Conservation (phyloP, 2,113 vertebrate species). For the Alligator mississippiensis region DNA sequence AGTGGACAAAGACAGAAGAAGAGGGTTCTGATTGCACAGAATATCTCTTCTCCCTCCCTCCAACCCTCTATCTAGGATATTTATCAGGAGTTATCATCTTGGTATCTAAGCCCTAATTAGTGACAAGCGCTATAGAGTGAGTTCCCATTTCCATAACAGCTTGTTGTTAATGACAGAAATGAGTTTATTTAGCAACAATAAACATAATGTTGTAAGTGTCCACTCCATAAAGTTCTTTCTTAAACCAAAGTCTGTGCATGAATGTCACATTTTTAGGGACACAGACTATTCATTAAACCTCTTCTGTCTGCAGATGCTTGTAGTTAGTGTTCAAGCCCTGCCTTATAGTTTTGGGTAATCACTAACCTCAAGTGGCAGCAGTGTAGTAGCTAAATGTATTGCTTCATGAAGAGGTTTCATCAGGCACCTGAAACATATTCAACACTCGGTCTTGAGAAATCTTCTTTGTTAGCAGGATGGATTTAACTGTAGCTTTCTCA, state of each 20-base stretch:
- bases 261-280: background rate
- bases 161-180: background rate
- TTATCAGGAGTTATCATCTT: background rate
- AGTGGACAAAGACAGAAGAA: background rate
- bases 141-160: background rate
- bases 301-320: background rate
- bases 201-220: background rate
- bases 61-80: background rate
- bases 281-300: constrained; percentile 6
- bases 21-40: background rate
- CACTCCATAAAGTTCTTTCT: background rate
- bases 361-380: background rate
- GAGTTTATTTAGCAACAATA: constrained; percentile 16
- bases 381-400: background rate
- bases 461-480: background rate
- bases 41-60: background rate
- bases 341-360: background rate
- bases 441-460: constrained; percentile 7
- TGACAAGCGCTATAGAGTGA: background rate
- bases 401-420: constrained; percentile 10
- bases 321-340: background rate
- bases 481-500: constrained; percentile 40
- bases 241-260: background rate
- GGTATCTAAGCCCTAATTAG: background rate
- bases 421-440: constrained; percentile 22